Evolutionary conservation across 2,113 vertebrate species (phyloP).

Genomic region (Plotosus lineatus): DNA sequence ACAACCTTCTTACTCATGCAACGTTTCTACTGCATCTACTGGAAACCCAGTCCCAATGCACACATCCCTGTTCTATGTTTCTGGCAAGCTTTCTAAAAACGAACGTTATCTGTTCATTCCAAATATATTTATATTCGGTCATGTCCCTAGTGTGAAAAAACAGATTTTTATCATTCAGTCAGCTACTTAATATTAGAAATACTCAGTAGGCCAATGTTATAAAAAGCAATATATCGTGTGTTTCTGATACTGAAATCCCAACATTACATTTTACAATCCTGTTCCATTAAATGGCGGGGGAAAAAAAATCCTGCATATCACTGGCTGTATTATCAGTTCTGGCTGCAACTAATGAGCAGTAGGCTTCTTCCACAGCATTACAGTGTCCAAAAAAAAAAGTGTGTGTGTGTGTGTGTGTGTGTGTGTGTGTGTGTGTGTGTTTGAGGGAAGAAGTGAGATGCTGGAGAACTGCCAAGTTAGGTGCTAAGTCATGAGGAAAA

Average conservation of each 20-base stretch:
- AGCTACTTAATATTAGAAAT: neutral
- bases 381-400: neutral
- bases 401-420: slow-evolving; percentile 19
- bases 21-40: neutral
- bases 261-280: neutral
- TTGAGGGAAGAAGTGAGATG: slow-evolving; percentile 36
- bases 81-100: neutral
- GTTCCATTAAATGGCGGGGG: neutral
- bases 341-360: neutral
- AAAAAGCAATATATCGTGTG: neutral
- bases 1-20: neutral
- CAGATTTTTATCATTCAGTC: neutral
- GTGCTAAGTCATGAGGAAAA: slow-evolving; percentile 47
- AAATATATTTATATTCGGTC: neutral
- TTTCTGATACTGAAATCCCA: neutral
- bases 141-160: neutral
- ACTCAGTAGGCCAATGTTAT: neutral
- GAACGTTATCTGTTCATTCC: neutral
- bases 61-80: neutral
- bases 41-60: neutral
- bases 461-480: slow-evolving; percentile 46
- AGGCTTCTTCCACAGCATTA: neutral
- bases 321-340: neutral
- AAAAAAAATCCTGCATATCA: neutral
- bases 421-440: slow-evolving; percentile 11